Base-by-base conservation (phyloP, 1,140 invertebrate genomes). In the Heliconius hewitsoni region DNA sequence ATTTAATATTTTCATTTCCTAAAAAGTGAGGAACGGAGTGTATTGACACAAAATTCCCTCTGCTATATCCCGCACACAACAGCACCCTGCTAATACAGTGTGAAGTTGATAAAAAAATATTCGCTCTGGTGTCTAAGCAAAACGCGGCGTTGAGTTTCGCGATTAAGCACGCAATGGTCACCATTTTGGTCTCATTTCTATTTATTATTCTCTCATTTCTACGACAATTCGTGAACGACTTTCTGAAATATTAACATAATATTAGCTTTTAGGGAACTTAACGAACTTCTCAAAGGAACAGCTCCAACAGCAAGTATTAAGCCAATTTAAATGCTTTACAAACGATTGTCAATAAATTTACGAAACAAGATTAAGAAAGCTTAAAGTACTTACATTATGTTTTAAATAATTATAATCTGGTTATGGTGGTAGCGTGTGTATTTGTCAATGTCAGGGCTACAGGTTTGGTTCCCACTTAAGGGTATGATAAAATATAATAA, bases 331-430 rank as follows among this genome's bases (percentile, higher is more conserved):
- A 66, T 30, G 23, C 60, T 66, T 66, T 30, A 66, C 23, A 30
- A 66, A 30, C 60, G 60, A 8, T 66, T 66, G 60, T 66, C 60
- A 66, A 66, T 66, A 66, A 66, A 66, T 66, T 66, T 30, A 27
- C 23, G 27, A 66, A 30, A 66, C 23, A 66, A 66, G 60, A 66
- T 66, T 66, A 66, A 66, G 23, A 30, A 2, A 66, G 60, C 60
- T 66, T 30, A 66, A 9, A 27, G 11, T 66, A 13, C 23, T 66
- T 30, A 66, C 13, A 66, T 66, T 66, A 27, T 30, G 23, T 27
- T 30, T 66, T 27, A 9, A 60, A 60, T 60, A 11, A 27, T 23
- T 27, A 13, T 60, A 55, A 55, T 9, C 3, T 4, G 3, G 23
- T 16, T 23, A n/a, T 9, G 19, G 8, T 52, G 6, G 5, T 0